A percentile compares a stretch with the other conserved stretches of the same genome.
Conservation (phyloP, 1,140 invertebrate genomes). For the Sminthurinus signatus region DNA sequence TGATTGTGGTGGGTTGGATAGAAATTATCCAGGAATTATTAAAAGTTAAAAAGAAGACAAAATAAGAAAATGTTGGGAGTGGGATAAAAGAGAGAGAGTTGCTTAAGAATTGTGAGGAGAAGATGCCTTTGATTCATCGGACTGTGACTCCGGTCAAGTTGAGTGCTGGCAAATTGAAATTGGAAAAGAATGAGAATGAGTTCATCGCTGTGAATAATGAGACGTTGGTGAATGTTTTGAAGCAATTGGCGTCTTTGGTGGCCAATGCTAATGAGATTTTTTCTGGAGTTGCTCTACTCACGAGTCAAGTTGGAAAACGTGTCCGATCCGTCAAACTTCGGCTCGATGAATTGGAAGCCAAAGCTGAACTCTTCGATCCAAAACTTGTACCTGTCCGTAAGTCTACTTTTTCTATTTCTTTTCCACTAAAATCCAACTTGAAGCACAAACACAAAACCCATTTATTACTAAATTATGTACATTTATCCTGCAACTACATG, state of each 20-base stretch:
- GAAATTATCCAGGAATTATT: too few relatives aligned
- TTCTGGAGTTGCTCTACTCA: constrained; percentile 20
- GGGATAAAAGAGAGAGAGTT: background rate
- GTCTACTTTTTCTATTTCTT: too few relatives aligned
- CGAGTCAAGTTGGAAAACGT: constrained; percentile 30
- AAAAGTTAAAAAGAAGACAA: too few relatives aligned
- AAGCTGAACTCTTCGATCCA: constrained; percentile 39
- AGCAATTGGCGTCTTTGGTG: constrained; percentile 39
- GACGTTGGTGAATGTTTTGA: constrained; percentile 34
- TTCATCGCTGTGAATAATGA: constrained; percentile 39
- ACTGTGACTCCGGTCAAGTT: constrained; percentile 27
- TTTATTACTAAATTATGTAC: too few relatives aligned
- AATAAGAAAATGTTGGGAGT: too few relatives aligned
- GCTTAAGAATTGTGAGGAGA: background rate
- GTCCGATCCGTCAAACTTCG: constrained; percentile 34
- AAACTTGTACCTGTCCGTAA: constrained; percentile 42
- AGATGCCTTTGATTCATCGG: constrained; percentile 40
- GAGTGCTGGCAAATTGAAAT: constrained; percentile 25
- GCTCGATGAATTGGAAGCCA: constrained; percentile 38
- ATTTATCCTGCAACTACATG: too few relatives aligned
- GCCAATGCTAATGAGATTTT: constrained; percentile 33
- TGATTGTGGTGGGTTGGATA: too few relatives aligned
- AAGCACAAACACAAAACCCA: background rate
- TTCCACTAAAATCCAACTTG: background rate
- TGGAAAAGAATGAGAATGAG: constrained; percentile 34